phyloP scores from a whole-genome alignment of 92 coral and sea anemone genomes.

The Pocillopora meandrina region DNA sequence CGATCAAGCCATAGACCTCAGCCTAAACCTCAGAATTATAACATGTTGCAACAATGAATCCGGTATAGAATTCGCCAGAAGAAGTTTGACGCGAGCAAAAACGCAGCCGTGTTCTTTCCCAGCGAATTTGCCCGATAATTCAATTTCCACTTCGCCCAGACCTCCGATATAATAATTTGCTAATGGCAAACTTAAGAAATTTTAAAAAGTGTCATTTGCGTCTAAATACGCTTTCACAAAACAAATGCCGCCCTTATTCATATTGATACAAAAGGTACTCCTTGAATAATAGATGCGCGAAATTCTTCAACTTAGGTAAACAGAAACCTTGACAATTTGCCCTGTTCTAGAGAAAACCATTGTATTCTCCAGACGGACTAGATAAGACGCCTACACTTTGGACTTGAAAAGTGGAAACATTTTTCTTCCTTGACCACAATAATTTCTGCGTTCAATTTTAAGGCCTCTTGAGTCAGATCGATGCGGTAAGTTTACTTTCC shows the following conservation, averaged over 20 bases:
- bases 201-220: constrained; percentile 22
- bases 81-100: not conserved
- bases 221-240: constrained; percentile 28
- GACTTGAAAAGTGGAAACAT: not conserved
- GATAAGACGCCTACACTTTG: not conserved
- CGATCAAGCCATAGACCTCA: constrained; percentile 4
- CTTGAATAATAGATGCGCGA: constrained; percentile 66
- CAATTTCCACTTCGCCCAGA: constrained; percentile 11
- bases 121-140: constrained; percentile 21
- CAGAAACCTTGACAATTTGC: constrained; percentile 45
- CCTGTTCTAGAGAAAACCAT: constrained; percentile 13
- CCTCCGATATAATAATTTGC: constrained; percentile 4
- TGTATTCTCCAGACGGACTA: not conserved
- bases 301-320: constrained; percentile 59
- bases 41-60: not conserved
- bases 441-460: not conserved
- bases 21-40: not conserved
- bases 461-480: not conserved
- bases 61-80: not conserved
- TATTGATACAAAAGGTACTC: constrained; percentile 48
- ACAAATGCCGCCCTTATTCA: constrained; percentile 40
- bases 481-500: constrained; percentile 39
- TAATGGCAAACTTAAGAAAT: constrained; percentile 39
- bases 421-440: not conserved
- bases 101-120: too few relatives aligned